phyloP scores from a whole-genome alignment of 2,113 vertebrate genomes.

The Chelonoidis abingdonii region DNA sequence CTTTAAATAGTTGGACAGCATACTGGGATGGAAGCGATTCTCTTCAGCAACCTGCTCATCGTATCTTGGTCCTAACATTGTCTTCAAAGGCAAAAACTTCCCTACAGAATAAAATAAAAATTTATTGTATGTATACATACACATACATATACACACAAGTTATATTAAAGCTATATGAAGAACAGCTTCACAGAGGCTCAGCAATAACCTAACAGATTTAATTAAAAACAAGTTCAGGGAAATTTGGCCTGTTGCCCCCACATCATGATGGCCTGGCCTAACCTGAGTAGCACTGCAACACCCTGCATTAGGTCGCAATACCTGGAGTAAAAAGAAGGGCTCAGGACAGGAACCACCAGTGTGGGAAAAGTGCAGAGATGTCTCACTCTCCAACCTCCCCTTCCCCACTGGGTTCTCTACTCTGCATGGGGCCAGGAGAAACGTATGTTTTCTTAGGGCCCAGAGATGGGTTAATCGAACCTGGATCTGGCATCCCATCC shows the following conservation, averaged over 20 bases:
- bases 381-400: neutral
- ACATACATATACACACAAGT: rapidly evolving
- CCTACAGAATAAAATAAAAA: conserved; percentile 76
- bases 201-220: neutral
- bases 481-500: neutral
- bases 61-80: conserved; percentile 95
- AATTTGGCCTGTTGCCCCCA: neutral
- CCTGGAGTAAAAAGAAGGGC: neutral
- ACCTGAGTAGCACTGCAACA: neutral
- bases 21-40: conserved; percentile 94
- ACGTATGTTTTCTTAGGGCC: neutral
- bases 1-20: conserved; percentile 96
- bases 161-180: neutral
- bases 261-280: neutral
- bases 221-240: neutral
- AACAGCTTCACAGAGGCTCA: neutral
- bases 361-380: neutral
- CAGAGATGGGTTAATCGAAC: no score
- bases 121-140: neutral
- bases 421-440: neutral
- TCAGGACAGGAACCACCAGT: neutral
- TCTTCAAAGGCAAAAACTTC: conserved; percentile 98
- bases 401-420: neutral
- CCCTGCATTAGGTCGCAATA: neutral
- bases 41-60: conserved; percentile 96